Percentiles rank a stretch among this genome's conserved stretches.
Evolutionary conservation across 1,140 invertebrate species (phyloP).

Genomic region (Diplogasteroides magnus): DNA sequence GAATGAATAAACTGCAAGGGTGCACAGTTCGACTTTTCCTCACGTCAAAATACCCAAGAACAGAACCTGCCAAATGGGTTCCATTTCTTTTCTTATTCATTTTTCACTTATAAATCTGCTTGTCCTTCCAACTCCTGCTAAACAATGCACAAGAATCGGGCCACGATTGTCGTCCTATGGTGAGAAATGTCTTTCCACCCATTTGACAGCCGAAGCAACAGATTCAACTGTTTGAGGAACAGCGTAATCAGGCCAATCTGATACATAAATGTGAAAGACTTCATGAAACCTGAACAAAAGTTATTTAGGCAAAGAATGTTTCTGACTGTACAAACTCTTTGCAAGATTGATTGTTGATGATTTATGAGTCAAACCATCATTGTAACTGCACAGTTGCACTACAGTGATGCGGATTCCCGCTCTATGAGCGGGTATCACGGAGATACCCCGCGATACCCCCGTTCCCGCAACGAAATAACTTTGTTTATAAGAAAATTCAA

Average conservation of each 20-base stretch:
- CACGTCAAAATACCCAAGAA: too few species aligned
- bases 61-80: too few species aligned
- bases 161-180: background rate
- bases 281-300: background rate
- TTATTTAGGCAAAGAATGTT: background rate
- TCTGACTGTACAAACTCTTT: background rate
- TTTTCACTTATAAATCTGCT: background rate
- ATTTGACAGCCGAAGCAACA: background rate
- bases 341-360: too few species aligned
- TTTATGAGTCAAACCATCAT: background rate
- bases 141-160: background rate
- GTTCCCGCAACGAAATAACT: too few species aligned
- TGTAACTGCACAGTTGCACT: background rate
- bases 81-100: too few species aligned
- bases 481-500: too few species aligned
- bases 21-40: background rate
- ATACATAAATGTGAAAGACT: background rate
- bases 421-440: too few species aligned
- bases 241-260: background rate
- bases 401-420: background rate
- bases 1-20: background rate
- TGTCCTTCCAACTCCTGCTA: background rate
- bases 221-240: background rate
- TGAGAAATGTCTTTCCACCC: background rate
- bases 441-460: too few species aligned